Percentiles rank a stretch among this genome's conserved stretches.
phyloP scores from a whole-genome alignment of 2,797 vertebrate species.

The Lithobates sylvaticus region DNA sequence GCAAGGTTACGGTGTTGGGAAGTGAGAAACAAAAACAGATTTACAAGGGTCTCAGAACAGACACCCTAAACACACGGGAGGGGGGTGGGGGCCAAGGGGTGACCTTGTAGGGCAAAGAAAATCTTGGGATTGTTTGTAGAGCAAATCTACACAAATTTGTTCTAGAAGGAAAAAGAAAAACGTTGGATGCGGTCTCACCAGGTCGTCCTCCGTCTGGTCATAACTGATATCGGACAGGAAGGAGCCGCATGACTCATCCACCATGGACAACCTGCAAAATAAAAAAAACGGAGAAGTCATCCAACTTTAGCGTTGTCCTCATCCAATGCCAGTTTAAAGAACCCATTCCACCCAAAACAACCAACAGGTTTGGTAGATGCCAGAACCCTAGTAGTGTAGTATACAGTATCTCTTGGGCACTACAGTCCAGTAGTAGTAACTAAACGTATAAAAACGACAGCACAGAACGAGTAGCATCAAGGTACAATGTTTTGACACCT shows the following conservation, averaged over 20 bases:
- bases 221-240: slow-evolving; percentile 71
- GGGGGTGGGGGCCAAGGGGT: neutral
- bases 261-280: slow-evolving; percentile 60
- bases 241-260: slow-evolving; percentile 63
- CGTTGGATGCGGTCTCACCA: slow-evolving; percentile 62
- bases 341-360: too few species aligned
- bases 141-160: neutral
- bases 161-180: neutral
- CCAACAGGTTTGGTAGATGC: too few species aligned
- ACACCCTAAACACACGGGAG: neutral
- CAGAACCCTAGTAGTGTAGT: too few species aligned
- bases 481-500: too few species aligned
- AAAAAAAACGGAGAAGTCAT: neutral
- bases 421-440: too few species aligned
- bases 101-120: neutral
- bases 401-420: too few species aligned
- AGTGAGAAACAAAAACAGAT: slow-evolving; percentile 23
- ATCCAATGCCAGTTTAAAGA: too few species aligned
- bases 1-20: slow-evolving; percentile 41
- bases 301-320: neutral
- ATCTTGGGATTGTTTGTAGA: neutral
- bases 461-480: too few species aligned
- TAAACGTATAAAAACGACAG: too few species aligned
- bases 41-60: slow-evolving; percentile 27
- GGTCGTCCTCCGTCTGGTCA: slow-evolving; percentile 64